Evolutionary conservation across 2,888 invertebrate species (phyloP), one percentile per base, ranked within the genome.

Genomic region (Apamea sordens): DNA sequence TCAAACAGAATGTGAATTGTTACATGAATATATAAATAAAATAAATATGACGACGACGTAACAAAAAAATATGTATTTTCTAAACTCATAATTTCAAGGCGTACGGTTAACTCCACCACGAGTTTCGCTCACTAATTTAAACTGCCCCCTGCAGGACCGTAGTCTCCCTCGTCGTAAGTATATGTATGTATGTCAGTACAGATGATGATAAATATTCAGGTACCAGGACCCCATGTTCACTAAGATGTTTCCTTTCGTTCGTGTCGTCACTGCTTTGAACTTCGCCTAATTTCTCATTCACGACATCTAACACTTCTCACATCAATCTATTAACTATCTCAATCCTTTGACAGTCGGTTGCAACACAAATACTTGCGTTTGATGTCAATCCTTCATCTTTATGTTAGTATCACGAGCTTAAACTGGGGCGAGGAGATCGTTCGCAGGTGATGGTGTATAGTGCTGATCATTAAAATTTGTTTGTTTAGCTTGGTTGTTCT

Each of bases 361-460:
- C 77, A 73, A 82, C 77, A 86, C 68, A 68, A 78, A 86, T 73
- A 78, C 63, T 75, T 59, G 47, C 4, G 71, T 83, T 74, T 76
- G 83, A 83, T 87, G 77, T 76, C 78, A 80, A 90, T 91, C 76
- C 74, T 85, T 91, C 91, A 91, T 90, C 83, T 89, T 88, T 88
- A 90, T 89, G 63, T 83, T 50, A 24, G 11, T 21, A 80, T 88
- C 90, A 91, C 91, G 90, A 83, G 59, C 44, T 69, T 21, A n/a
- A 85, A 73, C 59, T 88, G 83, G 86, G 69, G 76, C 83, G 86
- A 84, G 77, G 84, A 80, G 80, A 85, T 82, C 83, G 77, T 85
- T 75, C 80, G 59, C 77, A 72, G 71, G 64, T 72, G 76, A 76
- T 76, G 63, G 28, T 59, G n/a, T 69, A 32, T 24, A 65, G 56